Evolutionary conservation across 2,888 invertebrate genomes (phyloP), one percentile per base, ranked within the genome.

Genomic region (Apoda limacodes): DNA sequence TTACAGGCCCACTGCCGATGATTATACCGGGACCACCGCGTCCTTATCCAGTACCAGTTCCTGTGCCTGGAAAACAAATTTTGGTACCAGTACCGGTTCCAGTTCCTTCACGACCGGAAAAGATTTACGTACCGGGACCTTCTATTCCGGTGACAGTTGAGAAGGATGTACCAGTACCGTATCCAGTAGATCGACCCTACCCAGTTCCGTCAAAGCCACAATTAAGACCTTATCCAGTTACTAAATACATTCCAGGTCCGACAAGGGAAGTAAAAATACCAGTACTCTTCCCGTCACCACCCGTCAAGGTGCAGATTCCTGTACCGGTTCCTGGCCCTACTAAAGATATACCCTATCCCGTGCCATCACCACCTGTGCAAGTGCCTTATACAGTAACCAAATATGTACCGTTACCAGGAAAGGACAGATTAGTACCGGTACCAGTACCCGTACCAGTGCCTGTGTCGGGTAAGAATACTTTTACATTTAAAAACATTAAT

Each of bases 21-120:
- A 31, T 62, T 2, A 55, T 74, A 22, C 74, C 71, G 2, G 74
- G 75, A 23, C 71, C 69, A 3, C 56, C 61, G 3, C 66, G 69
- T 28, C 71, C 71, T 2, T 66, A 60, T 44, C 74, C 72, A 3
- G 68, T 72, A 6, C 74, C 55, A 2, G 48, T 54, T 0, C 55
- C 52, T 1, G 46, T 56, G 6, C 55, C 55, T 2, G 60, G 65
- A n/a, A 62, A 59, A 40, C 56, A 43, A 6, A 45, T 68, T 9
- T 30, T 59, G 10, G 45, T 62, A 15, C 53, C 52, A 10, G 40
- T 53, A 11, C 52, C 63, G 0, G 58, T 74, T 1, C 70, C 71
- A 1, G 62, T 66, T 2, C 56, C 60, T 2, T 49, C 54, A 5
- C 52, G 56, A 15, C 56, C 68, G 0, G 55, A 59, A 42, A 66